Percentiles rank a stretch among this genome's conserved stretches.
Conservation (phyloP, 2,797 vertebrate genomes). For the Cossypha caffra region DNA sequence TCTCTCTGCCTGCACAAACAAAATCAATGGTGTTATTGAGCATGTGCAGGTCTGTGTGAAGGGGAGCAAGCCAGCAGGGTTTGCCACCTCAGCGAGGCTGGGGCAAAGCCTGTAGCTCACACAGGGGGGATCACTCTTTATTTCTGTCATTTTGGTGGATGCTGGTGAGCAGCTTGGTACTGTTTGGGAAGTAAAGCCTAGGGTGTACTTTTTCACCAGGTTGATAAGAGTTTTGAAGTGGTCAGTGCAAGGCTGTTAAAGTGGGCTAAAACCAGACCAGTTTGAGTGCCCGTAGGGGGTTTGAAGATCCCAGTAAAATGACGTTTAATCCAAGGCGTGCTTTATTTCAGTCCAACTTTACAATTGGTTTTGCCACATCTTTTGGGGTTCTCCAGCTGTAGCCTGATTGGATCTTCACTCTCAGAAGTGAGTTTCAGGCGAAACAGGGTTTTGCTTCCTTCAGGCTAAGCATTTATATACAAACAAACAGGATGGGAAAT, state of each 20-base stretch:
- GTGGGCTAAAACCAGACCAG: neutral
- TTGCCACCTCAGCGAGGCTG: slow-evolving; percentile 19
- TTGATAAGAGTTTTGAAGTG: slow-evolving; percentile 11
- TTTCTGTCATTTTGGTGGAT: slow-evolving; percentile 9
- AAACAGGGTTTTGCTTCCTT: neutral
- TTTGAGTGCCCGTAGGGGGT: neutral
- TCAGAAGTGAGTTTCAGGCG: neutral
- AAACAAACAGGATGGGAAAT: neutral
- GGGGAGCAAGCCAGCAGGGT: neutral
- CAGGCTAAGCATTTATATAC: neutral
- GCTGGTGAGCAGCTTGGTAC: neutral
- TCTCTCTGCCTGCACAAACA: slow-evolving; percentile 64
- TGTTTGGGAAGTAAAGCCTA: neutral
- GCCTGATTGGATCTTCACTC: neutral
- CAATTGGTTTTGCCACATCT: neutral
- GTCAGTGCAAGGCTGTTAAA: neutral
- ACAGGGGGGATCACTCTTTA: neutral
- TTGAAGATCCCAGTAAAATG: neutral
- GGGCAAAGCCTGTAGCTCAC: neutral
- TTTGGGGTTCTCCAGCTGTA: neutral
- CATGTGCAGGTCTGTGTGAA: slow-evolving; percentile 56
- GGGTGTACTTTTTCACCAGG: neutral
- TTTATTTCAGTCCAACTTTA: neutral
- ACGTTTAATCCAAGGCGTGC: neutral
- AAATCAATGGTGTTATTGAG: slow-evolving; percentile 67